Base-by-base conservation (phyloP, 1,140 invertebrate genomes). In the Cephus cinctus region DNA sequence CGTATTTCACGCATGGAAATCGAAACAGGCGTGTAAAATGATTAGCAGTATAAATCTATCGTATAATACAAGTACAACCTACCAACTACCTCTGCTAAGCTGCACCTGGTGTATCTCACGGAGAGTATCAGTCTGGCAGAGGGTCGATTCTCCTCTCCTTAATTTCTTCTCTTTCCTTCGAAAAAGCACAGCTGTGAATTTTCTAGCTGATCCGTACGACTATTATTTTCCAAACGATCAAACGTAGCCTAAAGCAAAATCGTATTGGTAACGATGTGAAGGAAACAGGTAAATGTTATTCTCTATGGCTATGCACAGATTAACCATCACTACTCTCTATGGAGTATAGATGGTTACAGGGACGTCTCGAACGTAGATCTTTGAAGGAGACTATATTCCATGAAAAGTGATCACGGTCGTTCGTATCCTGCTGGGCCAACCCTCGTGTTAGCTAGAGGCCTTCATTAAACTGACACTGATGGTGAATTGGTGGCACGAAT, bases 21-120 rank as follows among this genome's bases (percentile, higher is more conserved):
- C 34, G 57, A 53, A 67, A 74, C 73, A 71, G 67, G 67, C 69
- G 71, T 74, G 69, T 74, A 75, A 76, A 74, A 71, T 74, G 71
- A 75, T 76, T 73, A 71, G 70, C 65, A 66, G 69, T n/a, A n/a
- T 76, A 74, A 76, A 74, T 75, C 71, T 72, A 73, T 65, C 63
- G 59, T 62, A 59, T 43, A 20, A 47, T 47, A 36, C 35, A 40
- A 47, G 40, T 47, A 21, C 36, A 50, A 35, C 49, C 42, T 45
- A 12, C 18, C n/a, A n/a, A 59, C 54, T 54, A 52, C 64, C 58
- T 65, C 50, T 57, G 59, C 55, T 54, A 60, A 53, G 49, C 40
- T 56, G 52, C 70, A 73, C 67, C 70, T 71, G 69, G 67, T 47
- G 45, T 57, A 67, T 73, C 69, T 61, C 69, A 73, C 70, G 61